These are phyloP conservation scores for Drosophila lowei DNA, from an alignment of 1,140 invertebrate species.

Conservation along the genomic window DNA sequence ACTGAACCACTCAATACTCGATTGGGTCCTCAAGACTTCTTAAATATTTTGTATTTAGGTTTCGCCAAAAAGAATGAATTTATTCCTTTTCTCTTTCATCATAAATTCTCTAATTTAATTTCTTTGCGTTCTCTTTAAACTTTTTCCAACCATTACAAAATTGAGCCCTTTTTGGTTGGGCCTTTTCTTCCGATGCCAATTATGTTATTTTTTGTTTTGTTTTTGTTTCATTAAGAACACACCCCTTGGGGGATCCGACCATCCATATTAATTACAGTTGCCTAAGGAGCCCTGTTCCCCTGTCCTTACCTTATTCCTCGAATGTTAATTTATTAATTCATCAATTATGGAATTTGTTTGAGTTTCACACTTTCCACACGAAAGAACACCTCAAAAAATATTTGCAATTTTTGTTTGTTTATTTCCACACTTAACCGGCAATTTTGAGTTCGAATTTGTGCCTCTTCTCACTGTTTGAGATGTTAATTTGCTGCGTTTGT, in stretches of 20 bases:
- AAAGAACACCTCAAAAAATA: constrained; percentile 34
- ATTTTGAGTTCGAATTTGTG: constrained; percentile 19
- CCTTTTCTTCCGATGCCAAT: neutral
- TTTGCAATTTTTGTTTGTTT: constrained; percentile 29
- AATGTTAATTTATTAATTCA: constrained; percentile 27
- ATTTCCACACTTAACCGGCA: constrained; percentile 56
- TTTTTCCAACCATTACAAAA: constrained; percentile 9
- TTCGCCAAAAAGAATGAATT: no score
- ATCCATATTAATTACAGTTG: constrained; percentile 11
- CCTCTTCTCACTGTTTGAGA: constrained; percentile 19
- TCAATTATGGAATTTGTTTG: constrained; percentile 32
- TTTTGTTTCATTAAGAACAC: neutral
- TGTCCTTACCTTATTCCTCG: constrained; percentile 25
- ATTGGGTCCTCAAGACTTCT: no score
- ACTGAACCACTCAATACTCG: no score
- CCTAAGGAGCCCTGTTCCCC: neutral
- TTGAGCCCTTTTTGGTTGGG: constrained; percentile 17
- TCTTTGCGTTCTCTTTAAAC: constrained; percentile 6
- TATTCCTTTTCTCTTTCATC: neutral
- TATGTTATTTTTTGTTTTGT: constrained; percentile 2
- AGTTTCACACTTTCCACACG: constrained; percentile 26
- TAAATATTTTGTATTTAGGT: no score
- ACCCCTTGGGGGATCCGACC: neutral
- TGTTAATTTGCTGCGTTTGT: constrained; percentile 34
- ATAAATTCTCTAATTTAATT: constrained; percentile 15